Conservation (phyloP, 2,113 vertebrate species). For the Lipotes vexillifer region DNA sequence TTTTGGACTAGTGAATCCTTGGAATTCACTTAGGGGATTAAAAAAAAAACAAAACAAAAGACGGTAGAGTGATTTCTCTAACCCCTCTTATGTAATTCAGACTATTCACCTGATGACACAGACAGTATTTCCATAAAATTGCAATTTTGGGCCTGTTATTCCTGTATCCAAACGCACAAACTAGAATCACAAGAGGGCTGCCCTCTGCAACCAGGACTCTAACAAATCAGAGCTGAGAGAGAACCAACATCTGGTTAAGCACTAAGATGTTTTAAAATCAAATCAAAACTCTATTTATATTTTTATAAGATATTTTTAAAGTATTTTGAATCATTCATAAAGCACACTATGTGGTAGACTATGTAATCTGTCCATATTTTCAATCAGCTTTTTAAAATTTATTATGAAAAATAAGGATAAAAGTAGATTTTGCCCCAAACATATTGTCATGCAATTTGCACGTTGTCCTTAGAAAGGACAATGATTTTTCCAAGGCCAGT, state of each 20-base stretch:
- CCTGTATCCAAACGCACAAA: background rate
- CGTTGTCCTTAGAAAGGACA: background rate
- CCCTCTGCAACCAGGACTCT: background rate
- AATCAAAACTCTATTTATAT: background rate
- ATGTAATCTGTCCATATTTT: background rate
- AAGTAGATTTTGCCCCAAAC: background rate
- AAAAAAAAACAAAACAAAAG: background rate
- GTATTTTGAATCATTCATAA: background rate
- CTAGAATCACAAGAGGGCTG: background rate
- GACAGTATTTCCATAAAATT: background rate
- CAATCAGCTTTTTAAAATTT: background rate
- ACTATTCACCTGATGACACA: background rate
- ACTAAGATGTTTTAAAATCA: background rate
- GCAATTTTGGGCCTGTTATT: background rate
- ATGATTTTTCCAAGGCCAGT: background rate
- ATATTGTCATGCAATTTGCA: background rate
- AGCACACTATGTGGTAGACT: background rate
- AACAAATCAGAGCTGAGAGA: background rate
- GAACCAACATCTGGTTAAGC: background rate
- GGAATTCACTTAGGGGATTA: background rate
- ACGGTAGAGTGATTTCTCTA: background rate
- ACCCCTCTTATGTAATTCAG: background rate
- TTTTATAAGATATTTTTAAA: background rate
- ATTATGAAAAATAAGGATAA: background rate
- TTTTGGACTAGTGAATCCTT: background rate